Conservation (phyloP, 1,140 invertebrate genomes). For the Panulirus ornatus region DNA sequence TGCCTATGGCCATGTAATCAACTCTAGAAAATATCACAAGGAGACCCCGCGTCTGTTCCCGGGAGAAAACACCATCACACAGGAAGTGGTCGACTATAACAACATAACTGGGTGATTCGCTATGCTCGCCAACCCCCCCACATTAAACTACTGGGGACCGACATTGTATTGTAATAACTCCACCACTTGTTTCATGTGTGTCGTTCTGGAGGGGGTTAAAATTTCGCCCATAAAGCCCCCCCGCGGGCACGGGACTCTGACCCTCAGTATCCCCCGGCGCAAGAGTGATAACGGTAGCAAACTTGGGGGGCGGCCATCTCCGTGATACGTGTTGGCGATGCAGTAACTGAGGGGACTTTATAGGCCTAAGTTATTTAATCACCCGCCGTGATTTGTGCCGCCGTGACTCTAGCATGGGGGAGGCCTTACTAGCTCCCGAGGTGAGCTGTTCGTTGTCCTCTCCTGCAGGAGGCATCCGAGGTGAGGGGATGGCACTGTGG, state of each 20-base stretch:
- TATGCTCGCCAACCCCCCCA: not conserved
- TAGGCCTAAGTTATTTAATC: constrained; percentile 39
- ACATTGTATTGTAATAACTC: constrained; percentile 9
- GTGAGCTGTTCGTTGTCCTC: too few species aligned
- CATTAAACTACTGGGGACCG: constrained; percentile 16
- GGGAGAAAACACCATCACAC: not conserved
- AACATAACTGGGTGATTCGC: not conserved
- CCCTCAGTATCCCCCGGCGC: too few species aligned
- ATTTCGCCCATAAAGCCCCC: not conserved
- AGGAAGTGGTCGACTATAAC: not conserved
- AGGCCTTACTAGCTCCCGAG: not conserved
- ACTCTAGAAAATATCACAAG: too few species aligned
- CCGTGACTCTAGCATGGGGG: not conserved
- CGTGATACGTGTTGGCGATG: not conserved
- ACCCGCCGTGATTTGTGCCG: not conserved
- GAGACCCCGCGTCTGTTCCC: too few species aligned
- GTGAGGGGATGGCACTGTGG: too few species aligned
- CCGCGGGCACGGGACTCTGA: too few species aligned
- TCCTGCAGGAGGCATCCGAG: too few species aligned
- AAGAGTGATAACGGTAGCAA: not conserved
- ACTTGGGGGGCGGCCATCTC: not conserved
- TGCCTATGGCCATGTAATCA: not conserved
- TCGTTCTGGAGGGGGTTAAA: not conserved
- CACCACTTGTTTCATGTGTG: constrained; percentile 11
- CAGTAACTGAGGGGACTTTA: not conserved